Evolutionary conservation across 2,888 invertebrate genomes (phyloP).

Genomic region (Sphaerophoria taeniata): DNA sequence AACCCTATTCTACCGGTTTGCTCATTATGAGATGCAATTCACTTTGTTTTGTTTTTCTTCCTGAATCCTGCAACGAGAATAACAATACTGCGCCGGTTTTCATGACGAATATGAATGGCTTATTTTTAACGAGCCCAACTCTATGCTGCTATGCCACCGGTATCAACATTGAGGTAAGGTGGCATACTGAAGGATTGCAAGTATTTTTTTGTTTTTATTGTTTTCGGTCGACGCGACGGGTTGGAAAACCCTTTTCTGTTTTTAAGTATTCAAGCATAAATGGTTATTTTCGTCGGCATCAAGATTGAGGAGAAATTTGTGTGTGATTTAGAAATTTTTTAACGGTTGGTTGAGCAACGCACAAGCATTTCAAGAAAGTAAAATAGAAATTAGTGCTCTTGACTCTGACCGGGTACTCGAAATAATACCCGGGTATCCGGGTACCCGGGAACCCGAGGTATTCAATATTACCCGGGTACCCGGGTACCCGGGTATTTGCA

Average conservation of each 20-base stretch:
- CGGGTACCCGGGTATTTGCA: too few relatives aligned
- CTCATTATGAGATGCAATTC: constrained; percentile 57
- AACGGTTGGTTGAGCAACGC: constrained; percentile 39
- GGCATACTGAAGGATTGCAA: constrained; percentile 53
- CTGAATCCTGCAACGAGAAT: constrained; percentile 38
- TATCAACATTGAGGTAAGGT: constrained; percentile 53
- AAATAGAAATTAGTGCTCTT: background rate
- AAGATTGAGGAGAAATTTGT: constrained; percentile 23
- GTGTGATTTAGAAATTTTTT: constrained; percentile 11
- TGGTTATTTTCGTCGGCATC: constrained; percentile 12
- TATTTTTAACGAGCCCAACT: constrained; percentile 66
- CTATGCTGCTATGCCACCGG: constrained; percentile 25
- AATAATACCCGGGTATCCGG: too few relatives aligned
- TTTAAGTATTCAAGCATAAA: constrained; percentile 46
- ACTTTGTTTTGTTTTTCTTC: constrained; percentile 9
- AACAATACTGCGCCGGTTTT: constrained; percentile 30
- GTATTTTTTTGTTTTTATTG: constrained; percentile 48
- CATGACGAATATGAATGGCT: constrained; percentile 43
- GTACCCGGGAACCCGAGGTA: too few relatives aligned
- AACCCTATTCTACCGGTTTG: constrained; percentile 31
- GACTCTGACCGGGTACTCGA: too few relatives aligned
- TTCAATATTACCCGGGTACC: too few relatives aligned
- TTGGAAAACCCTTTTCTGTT: constrained; percentile 58
- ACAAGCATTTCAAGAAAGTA: constrained; percentile 1
- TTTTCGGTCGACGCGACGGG: constrained; percentile 32